Conservation (phyloP, 1,140 invertebrate genomes). For the Drosophila neocordata region DNA sequence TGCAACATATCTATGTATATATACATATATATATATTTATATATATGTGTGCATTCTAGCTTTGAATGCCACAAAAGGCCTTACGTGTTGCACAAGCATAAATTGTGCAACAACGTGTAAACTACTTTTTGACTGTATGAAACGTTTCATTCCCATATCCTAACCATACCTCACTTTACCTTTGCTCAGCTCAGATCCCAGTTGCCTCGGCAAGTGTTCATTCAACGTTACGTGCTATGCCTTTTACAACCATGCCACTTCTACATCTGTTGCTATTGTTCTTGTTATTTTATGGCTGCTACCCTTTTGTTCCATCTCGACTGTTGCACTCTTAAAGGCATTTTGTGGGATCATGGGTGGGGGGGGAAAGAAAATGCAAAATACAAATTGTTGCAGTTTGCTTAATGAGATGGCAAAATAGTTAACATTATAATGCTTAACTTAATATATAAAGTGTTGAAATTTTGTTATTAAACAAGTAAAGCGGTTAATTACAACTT, state of each 20-base stretch:
- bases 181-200: constrained; percentile 5
- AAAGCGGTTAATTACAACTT: constrained; percentile 69
- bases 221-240: constrained; percentile 70
- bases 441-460: constrained; percentile 10
- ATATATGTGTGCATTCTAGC: constrained; percentile 38
- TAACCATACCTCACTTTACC: constrained; percentile 28
- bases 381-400: constrained; percentile 11
- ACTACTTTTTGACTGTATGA: constrained; percentile 82
- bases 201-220: constrained; percentile 61
- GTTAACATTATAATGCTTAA: constrained; percentile 43
- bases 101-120: constrained; percentile 83
- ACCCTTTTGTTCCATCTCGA: constrained; percentile 24
- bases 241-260: constrained; percentile 60
- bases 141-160: constrained; percentile 64
- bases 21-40: constrained; percentile 21
- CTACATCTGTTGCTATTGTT: constrained; percentile 41
- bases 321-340: constrained; percentile 55
- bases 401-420: constrained; percentile 39
- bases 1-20: not conserved
- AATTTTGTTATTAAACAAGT: constrained; percentile 49
- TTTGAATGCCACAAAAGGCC: constrained; percentile 61
- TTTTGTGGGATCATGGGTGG: constrained; percentile 10
- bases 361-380: constrained; percentile 18
- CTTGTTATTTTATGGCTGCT: constrained; percentile 40
- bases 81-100: constrained; percentile 82